phyloP scores from a whole-genome alignment of 2,888 invertebrate genomes.

The Pterostichus niger region DNA sequence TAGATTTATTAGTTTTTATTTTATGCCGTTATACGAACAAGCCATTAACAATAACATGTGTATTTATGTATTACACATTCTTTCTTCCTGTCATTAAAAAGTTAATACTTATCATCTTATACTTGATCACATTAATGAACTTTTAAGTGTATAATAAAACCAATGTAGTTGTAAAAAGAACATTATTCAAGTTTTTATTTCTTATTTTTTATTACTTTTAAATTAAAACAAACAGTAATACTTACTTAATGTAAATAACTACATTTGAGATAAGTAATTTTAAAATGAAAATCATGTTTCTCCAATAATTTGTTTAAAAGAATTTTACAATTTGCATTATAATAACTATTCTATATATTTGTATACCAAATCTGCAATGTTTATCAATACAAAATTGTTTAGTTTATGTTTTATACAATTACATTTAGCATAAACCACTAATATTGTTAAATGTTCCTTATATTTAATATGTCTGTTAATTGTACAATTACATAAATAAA shows the following conservation, averaged over 20 bases:
- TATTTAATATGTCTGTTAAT: too few relatives aligned
- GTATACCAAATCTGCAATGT: background rate
- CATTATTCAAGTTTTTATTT: constrained; percentile 42
- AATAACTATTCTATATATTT: background rate
- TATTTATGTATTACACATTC: constrained; percentile 47
- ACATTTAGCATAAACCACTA: too few relatives aligned
- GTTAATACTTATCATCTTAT: constrained; percentile 47
- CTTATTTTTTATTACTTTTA: constrained; percentile 38
- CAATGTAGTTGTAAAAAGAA: constrained; percentile 50
- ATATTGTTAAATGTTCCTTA: too few relatives aligned
- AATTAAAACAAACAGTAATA: constrained; percentile 52
- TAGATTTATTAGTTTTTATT: constrained; percentile 48
- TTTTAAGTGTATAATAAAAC: constrained; percentile 57
- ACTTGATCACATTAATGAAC: constrained; percentile 51
- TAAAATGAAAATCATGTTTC: constrained; percentile 5
- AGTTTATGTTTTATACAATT: too few relatives aligned
- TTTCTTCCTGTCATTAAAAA: constrained; percentile 53
- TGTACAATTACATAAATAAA: too few relatives aligned
- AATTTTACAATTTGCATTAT: background rate
- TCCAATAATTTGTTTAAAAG: background rate
- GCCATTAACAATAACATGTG: constrained; percentile 32
- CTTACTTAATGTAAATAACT: constrained; percentile 36
- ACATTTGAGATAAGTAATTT: constrained; percentile 3
- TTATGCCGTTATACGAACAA: constrained; percentile 30
- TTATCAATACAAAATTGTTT: background rate